Conservation (phyloP, 2,797 vertebrate species). For the Champsocephalus esox region DNA sequence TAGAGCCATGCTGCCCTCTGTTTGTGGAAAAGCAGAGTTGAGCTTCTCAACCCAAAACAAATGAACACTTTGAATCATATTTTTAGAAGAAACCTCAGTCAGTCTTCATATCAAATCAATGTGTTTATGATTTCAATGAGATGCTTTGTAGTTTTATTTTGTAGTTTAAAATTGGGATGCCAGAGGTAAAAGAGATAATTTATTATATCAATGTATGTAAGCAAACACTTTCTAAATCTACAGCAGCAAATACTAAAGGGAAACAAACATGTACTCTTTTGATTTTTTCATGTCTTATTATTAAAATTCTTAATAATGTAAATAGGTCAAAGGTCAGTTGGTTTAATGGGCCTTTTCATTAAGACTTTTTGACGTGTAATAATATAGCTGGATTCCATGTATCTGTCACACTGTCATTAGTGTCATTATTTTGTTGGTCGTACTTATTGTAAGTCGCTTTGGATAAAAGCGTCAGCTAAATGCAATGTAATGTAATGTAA, state of each 20-base stretch:
- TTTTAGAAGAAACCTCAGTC: not conserved
- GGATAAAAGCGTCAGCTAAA: no score
- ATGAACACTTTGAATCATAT: not conserved
- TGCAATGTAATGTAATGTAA: no score
- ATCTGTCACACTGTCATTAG: not conserved
- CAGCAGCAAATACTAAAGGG: not conserved
- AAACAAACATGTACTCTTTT: not conserved
- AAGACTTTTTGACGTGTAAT: conserved; percentile 7
- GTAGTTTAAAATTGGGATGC: not conserved
- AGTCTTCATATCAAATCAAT: not conserved
- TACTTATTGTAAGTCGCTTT: no score
- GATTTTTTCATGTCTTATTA: not conserved
- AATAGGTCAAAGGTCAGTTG: not conserved
- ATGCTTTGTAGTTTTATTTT: not conserved
- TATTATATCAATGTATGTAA: not conserved
- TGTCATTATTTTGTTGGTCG: no score
- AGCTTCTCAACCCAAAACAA: conserved; percentile 6
- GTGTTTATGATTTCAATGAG: conserved; percentile 6
- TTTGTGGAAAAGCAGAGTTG: conserved; percentile 42
- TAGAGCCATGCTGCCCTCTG: conserved; percentile 82
- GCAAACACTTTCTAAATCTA: not conserved
- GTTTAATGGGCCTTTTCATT: not conserved
- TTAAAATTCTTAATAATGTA: not conserved
- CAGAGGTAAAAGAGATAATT: not conserved
- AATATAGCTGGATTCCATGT: not conserved